Evolutionary conservation across 2,888 invertebrate species (phyloP).

Genomic region (Macrosoma leucophasiata): DNA sequence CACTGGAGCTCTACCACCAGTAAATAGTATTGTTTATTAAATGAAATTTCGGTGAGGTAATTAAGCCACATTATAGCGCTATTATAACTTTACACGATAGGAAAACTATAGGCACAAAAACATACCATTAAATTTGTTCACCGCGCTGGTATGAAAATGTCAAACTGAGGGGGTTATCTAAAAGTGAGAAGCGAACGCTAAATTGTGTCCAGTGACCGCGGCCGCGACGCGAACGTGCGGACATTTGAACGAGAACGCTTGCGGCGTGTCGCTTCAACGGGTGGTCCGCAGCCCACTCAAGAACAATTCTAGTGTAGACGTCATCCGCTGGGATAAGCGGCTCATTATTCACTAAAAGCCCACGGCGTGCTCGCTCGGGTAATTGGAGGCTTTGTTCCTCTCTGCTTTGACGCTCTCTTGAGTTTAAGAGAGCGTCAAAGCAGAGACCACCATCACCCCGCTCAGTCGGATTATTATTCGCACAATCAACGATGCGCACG

Average conservation of each 20-base stretch:
- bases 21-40: no score
- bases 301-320: constrained; percentile 64
- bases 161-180: constrained; percentile 60
- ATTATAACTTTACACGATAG: neutral
- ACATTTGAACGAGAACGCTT: constrained; percentile 13
- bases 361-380: constrained; percentile 68
- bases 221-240: constrained; percentile 19
- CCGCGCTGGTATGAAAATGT: constrained; percentile 61
- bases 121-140: constrained; percentile 33
- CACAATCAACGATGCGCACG: constrained; percentile 60
- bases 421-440: constrained; percentile 46
- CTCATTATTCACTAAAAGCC: constrained; percentile 75
- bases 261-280: constrained; percentile 28
- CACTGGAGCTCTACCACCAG: no score
- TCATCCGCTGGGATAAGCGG: constrained; percentile 66
- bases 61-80: no score
- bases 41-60: no score
- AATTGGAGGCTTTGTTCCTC: constrained; percentile 73
- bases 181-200: constrained; percentile 42
- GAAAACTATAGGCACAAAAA: constrained; percentile 9
- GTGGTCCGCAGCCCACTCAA: constrained; percentile 59
- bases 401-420: constrained; percentile 59
- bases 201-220: constrained; percentile 54
- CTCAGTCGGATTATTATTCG: constrained; percentile 59
- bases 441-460: no score